Evolutionary conservation across 2,797 vertebrate species (phyloP), one percentile per base, ranked within the genome.

Genomic region (Hipposideros larvatus): DNA sequence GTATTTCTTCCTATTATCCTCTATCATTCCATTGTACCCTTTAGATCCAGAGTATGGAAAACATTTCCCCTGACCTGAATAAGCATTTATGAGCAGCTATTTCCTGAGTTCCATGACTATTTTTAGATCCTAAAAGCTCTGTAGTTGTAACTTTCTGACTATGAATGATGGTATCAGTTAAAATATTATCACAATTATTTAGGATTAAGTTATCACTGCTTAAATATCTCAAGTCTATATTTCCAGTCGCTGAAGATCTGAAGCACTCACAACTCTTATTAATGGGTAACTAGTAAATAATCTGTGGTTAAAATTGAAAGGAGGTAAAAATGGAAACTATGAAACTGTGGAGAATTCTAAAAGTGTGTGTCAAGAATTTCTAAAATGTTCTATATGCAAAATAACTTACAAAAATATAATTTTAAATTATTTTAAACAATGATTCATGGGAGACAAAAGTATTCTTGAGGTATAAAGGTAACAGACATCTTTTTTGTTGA

Each of bases 51-150:
- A 92, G 7, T n/a, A 57, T 55, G n/a, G 22, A 73, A 96, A 94
- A 93, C 79, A 93, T 80, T 92, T 94, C 68, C 61, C 55, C 80
- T 95, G 57, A 74, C 57, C 87, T 74, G 61, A 73, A 65, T 70
- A 93, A 87, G 46, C 71, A 84, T 74, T 93, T 79, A 37, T 93
- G 41, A 92, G 61, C 18, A 91, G 51, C 55, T 91, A 87, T 74
- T 95, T 97, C 94, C 94, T 95, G 95, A 87, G 61, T 83, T 95
- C 57, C 57, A 7, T 73, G 86, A 88, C 41, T 91, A 91, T n/a
- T 92, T 96, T 90, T 96, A 91, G 74, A 84, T 22, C 21, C 79
- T 59, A 28, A 83, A 96, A 94, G 34, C 11, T 87, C 34, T 24
- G 11, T 26, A 26, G 63, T 57, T 68, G 3, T 68, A 90, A 79